Percentiles rank a stretch among this genome's conserved stretches.
These are phyloP conservation scores for Microdon myrmicae DNA, from an alignment of 2,888 invertebrate species.

Conservation along the genomic window DNA sequence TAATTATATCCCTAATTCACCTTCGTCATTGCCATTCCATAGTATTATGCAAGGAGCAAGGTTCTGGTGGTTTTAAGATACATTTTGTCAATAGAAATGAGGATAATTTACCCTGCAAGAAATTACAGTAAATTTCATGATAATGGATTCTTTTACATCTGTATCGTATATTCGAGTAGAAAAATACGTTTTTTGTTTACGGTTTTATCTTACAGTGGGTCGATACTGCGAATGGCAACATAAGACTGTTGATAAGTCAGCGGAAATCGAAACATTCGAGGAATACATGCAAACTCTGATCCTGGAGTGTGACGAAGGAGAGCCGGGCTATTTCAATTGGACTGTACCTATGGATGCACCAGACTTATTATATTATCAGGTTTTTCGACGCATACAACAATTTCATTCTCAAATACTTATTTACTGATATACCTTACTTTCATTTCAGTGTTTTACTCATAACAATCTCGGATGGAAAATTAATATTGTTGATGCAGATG, in stretches of 20 bases:
- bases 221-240: conserved; percentile 90
- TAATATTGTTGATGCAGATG: conserved; percentile 77
- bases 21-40: too few relatives aligned
- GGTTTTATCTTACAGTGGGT: conserved; percentile 73
- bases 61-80: too few relatives aligned
- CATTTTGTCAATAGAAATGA: too few relatives aligned
- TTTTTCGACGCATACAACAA: conserved; percentile 60
- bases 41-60: too few relatives aligned
- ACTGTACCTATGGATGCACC: conserved; percentile 87
- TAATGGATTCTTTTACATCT: too few relatives aligned
- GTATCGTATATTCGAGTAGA: not conserved
- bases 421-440: not conserved
- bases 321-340: conserved; percentile 83
- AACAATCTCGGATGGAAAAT: conserved; percentile 94
- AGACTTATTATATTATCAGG: conserved; percentile 88
- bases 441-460: conserved; percentile 88
- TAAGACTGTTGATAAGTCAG: conserved; percentile 79
- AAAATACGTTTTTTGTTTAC: not conserved
- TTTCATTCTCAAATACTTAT: not conserved
- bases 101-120: too few relatives aligned
- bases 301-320: conserved; percentile 80
- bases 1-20: too few relatives aligned
- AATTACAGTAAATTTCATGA: too few relatives aligned
- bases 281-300: conserved; percentile 80
- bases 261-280: conserved; percentile 78